Evolutionary conservation across 2,888 invertebrate genomes (phyloP), one percentile per base, ranked within the genome.

Genomic region (Trichopoda pennipes): DNA sequence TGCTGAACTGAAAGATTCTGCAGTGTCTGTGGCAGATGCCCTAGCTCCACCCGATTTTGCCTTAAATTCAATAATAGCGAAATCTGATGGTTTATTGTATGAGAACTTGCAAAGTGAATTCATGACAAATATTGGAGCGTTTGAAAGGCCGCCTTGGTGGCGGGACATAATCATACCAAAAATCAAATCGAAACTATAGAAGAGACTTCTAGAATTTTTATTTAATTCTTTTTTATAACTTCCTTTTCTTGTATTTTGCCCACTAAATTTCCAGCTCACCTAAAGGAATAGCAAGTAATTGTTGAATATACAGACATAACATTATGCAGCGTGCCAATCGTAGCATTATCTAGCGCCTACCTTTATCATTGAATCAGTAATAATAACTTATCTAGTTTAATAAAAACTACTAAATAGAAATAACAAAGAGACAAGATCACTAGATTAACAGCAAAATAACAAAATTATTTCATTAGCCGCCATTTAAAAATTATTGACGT

Each of bases 31-130:
- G 3, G 96, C 95, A 3, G 98, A 98, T 90, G 95, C 95, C 35
- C 92, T 98, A 32, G 96, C 98, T 3, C 97, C 97, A 1, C 95
- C 98, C 0, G 98, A 98, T 91, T 97, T 96, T 89, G 94, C 97
- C 44, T 92, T 98, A 16, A 96, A 97, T 91, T 98, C 98, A 32
- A 95, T 96, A 44, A 92, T 98, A 19, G 98, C 96, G 68, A 93
- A 92, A 87, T 94, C 97, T 35, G 96, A 98, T 92, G 98, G 98
- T 83, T 81, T 90, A 32, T 85, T 90, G 64, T 96, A 86, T 89
- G 94, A 95, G 89, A 94, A 95, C 88, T 92, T 96, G 17, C 94
- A 95, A 89, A 93, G 93, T 81, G 93, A 93, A 81, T 93, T 96
- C 90, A 94, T 94, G 92, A 93, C 94, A 84, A 94, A 94, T 85